Conservation (phyloP, 2,888 invertebrate species). For the Osmoderma eremita region DNA sequence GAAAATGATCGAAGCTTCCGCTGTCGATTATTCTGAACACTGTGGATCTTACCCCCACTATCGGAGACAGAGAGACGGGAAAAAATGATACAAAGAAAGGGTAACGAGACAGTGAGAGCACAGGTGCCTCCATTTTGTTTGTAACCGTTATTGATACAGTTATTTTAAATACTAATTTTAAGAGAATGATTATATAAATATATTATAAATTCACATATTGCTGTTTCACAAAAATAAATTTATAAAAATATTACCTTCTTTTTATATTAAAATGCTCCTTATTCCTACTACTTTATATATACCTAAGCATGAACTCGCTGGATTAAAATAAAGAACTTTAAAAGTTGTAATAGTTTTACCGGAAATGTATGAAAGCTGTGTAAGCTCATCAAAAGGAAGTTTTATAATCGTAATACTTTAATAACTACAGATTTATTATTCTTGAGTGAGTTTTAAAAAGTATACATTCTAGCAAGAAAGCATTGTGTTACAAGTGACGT, state of each 20-base stretch:
- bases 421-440: no score
- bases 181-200: slow-evolving; percentile 62
- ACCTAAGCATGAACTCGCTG: no score
- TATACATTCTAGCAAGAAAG: no score
- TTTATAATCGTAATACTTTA: no score
- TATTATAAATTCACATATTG: slow-evolving; percentile 63
- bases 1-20: slow-evolving; percentile 4
- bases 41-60: slow-evolving; percentile 27
- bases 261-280: slow-evolving; percentile 5
- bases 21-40: slow-evolving; percentile 14
- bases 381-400: no score
- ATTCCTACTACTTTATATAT: no score
- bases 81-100: slow-evolving; percentile 2
- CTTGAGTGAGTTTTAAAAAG: no score
- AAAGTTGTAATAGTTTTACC: no score
- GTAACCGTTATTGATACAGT: slow-evolving; percentile 58
- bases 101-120: slow-evolving; percentile 33
- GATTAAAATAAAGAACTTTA: no score
- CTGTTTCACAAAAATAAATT: slow-evolving; percentile 64
- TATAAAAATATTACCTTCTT: slow-evolving; percentile 46
- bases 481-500: no score
- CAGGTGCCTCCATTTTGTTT: slow-evolving; percentile 63
- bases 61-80: background rate
- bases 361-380: no score
- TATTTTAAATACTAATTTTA: slow-evolving; percentile 61